Evolutionary conservation across 2,888 invertebrate species (phyloP).

Genomic region (Leptothorax acervorum): DNA sequence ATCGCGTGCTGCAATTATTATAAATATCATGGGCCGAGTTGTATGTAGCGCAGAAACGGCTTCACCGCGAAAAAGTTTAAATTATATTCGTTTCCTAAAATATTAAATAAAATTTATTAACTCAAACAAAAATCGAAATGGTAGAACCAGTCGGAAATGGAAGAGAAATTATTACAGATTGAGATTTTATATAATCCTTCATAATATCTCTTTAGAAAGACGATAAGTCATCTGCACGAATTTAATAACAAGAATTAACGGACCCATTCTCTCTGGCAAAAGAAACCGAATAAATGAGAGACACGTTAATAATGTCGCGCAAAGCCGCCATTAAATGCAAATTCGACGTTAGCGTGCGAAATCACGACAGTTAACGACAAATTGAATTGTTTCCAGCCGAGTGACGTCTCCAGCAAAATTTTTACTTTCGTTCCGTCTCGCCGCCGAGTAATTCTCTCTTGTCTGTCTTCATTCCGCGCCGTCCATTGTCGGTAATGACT

Average conservation of each 20-base stretch:
- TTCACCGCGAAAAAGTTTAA: slow-evolving; percentile 6
- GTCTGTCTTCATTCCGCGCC: slow-evolving; percentile 38
- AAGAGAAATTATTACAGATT: not conserved
- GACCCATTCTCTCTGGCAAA: not conserved
- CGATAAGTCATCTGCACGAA: not conserved
- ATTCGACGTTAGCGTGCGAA: slow-evolving; percentile 40
- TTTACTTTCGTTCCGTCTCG: slow-evolving; percentile 41
- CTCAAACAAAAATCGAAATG: not conserved
- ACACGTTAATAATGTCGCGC: slow-evolving; percentile 40
- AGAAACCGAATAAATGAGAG: slow-evolving; percentile 21
- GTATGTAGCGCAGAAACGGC: not conserved
- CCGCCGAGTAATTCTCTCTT: slow-evolving; percentile 38
- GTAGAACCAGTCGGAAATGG: not conserved
- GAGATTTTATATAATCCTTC: not conserved
- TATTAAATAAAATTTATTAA: slow-evolving; percentile 11
- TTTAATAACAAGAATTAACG: slow-evolving; percentile 28
- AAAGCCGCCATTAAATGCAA: slow-evolving; percentile 42
- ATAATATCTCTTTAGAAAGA: not conserved
- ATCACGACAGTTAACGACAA: slow-evolving; percentile 38
- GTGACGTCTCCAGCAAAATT: slow-evolving; percentile 34
- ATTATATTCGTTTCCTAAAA: not conserved
- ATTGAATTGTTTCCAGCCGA: slow-evolving; percentile 47
- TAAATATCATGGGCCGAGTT: slow-evolving; percentile 71
- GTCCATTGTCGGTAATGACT: slow-evolving; percentile 50
- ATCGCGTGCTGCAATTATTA: slow-evolving; percentile 74